Conservation (phyloP, 2,113 vertebrate genomes). For the Atlantisia rogersi region DNA sequence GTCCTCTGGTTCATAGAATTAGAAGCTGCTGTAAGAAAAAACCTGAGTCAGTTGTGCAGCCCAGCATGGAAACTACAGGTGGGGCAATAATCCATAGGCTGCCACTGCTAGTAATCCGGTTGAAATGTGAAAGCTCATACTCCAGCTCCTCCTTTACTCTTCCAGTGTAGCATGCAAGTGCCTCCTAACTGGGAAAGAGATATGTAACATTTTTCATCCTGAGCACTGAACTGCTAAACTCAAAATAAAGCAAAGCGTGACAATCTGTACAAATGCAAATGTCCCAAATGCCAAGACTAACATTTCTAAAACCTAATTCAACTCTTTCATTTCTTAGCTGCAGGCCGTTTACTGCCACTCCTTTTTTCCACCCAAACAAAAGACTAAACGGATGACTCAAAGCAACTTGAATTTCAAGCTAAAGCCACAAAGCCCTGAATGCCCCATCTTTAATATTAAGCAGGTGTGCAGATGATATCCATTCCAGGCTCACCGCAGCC, state of each 20-base stretch:
- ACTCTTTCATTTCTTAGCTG: constrained; percentile 53
- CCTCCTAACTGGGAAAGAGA: not conserved
- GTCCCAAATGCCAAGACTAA: constrained; percentile 1
- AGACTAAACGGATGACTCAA: constrained; percentile 52
- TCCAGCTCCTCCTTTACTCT: not conserved
- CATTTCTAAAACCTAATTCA: constrained; percentile 60
- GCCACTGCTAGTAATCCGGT: rapidly evolving
- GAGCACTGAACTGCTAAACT: not conserved
- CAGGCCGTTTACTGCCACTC: constrained; percentile 41
- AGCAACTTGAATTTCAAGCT: constrained; percentile 64
- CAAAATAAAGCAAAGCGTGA: not conserved
- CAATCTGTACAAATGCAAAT: constrained; percentile 35
- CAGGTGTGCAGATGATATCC: constrained; percentile 54
- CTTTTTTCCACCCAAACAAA: constrained; percentile 61
- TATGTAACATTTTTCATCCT: not conserved
- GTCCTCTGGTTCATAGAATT: not conserved
- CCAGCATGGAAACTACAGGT: not conserved
- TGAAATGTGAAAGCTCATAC: not conserved
- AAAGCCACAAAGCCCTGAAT: constrained; percentile 56
- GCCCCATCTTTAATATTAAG: constrained; percentile 68
- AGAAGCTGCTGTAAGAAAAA: not conserved
- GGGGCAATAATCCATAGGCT: not conserved
- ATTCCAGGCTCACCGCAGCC: constrained; percentile 53
- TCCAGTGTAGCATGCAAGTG: not conserved
- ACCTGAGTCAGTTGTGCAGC: not conserved